These are phyloP conservation scores for Halcyon senegalensis DNA, from an alignment of 2,113 vertebrate genomes.

Conservation along the genomic window DNA sequence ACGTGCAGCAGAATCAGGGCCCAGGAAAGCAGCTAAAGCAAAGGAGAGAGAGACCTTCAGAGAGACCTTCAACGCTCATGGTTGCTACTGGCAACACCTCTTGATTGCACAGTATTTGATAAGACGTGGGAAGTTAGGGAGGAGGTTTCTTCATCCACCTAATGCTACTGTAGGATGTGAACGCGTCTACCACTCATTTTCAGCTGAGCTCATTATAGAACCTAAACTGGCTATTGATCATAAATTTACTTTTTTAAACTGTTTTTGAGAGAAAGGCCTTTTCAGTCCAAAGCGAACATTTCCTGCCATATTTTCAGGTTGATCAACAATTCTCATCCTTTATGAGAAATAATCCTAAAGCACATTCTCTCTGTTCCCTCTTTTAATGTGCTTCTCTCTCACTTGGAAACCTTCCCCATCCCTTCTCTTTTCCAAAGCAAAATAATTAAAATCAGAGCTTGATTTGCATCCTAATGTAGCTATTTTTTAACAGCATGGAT, in stretches of 20 bases:
- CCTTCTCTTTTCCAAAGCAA: neutral
- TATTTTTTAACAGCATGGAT: neutral
- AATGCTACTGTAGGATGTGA: neutral
- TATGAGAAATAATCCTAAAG: neutral
- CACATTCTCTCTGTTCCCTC: neutral
- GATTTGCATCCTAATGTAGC: neutral
- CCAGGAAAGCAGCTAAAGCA: neutral
- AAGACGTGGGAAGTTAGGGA: conserved; percentile 26
- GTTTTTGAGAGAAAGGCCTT: neutral
- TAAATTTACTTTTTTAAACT: neutral
- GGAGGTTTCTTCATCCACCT: conserved; percentile 23
- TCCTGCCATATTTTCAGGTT: neutral
- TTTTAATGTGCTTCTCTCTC: neutral
- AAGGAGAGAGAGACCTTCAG: neutral
- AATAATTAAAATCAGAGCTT: neutral
- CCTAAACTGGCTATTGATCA: neutral
- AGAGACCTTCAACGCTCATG: neutral
- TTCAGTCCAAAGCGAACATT: neutral
- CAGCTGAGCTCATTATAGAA: neutral
- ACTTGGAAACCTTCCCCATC: neutral
- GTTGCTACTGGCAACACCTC: conserved; percentile 45
- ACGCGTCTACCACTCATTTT: neutral
- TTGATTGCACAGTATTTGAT: neutral
- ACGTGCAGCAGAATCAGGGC: neutral
- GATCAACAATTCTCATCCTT: neutral